These are phyloP conservation scores for Vulpes vulpes DNA, from an alignment of 2,113 vertebrate species.

Conservation along the genomic window DNA sequence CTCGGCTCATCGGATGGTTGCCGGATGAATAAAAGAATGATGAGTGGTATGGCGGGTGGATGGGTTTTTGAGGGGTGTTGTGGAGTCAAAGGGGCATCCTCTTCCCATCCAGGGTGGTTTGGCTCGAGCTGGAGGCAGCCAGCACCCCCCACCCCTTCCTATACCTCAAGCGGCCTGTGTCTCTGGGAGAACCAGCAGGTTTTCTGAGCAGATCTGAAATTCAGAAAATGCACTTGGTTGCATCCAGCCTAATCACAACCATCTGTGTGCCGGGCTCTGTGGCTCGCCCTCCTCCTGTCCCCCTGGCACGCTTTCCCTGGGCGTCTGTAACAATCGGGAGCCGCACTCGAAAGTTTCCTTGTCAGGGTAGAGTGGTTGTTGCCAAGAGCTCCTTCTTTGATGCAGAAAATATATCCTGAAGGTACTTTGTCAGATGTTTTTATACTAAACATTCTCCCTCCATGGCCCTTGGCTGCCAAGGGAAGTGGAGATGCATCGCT, in stretches of 20 bases:
- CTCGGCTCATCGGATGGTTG: too few relatives aligned
- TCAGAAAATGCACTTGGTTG: conserved; percentile 38
- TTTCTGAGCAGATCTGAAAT: conserved; percentile 52
- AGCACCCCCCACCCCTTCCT: background rate
- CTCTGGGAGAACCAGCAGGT: background rate
- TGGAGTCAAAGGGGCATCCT: background rate
- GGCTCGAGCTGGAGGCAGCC: background rate
- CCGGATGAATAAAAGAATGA: background rate
- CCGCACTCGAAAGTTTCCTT: conserved; percentile 70
- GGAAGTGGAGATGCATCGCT: conserved; percentile 82
- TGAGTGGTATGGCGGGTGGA: background rate
- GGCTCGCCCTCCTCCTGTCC: conserved; percentile 68
- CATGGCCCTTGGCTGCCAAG: conserved; percentile 73
- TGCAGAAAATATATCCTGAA: conserved; percentile 88
- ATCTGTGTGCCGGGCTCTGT: conserved; percentile 76
- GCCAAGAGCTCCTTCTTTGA: conserved; percentile 88
- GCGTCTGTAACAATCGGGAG: conserved; percentile 76
- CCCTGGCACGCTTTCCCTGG: conserved; percentile 65
- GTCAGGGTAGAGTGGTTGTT: conserved; percentile 59
- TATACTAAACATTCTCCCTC: conserved; percentile 87
- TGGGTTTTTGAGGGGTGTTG: background rate
- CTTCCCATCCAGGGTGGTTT: background rate
- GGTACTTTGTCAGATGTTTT: conserved; percentile 89
- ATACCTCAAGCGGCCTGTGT: background rate
- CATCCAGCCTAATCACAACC: conserved; percentile 75